Evolutionary conservation across 1,140 invertebrate species (phyloP).

Genomic region (Schlechtendalia chinensis): DNA sequence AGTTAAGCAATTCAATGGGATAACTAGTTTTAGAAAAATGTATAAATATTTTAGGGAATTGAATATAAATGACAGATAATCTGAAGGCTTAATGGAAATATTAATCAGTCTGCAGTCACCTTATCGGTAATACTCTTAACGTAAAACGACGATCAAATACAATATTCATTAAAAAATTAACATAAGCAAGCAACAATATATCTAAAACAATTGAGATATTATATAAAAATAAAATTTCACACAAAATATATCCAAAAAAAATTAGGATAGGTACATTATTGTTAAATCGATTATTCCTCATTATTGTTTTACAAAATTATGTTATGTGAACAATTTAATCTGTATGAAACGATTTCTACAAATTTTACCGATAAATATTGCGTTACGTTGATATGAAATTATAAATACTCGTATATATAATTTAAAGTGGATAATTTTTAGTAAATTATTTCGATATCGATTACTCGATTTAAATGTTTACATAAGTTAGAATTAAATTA

Average conservation of each 20-base stretch:
- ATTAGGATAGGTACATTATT: not conserved
- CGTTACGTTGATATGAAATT: not conserved
- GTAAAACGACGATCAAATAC: constrained; percentile 15
- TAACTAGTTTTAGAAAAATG: no score
- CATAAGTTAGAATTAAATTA: no score
- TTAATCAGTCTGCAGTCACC: constrained; percentile 38
- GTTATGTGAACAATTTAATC: not conserved
- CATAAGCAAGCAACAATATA: constrained; percentile 28
- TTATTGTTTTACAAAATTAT: not conserved
- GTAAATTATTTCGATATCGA: no score
- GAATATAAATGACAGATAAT: not conserved
- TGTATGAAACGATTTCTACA: not conserved
- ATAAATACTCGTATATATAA: no score
- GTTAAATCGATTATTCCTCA: not conserved
- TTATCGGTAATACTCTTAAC: constrained; percentile 12
- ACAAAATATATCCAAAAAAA: constrained; percentile 16
- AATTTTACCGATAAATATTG: not conserved
- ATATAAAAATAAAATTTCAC: constrained; percentile 33
- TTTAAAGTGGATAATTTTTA: no score
- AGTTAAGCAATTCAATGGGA: no score
- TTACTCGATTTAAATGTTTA: no score
- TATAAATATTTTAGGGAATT: no score
- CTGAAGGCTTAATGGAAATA: constrained; percentile 32
- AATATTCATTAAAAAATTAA: constrained; percentile 26
- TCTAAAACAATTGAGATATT: constrained; percentile 18